Conservation (phyloP, 2,797 vertebrate genomes). For the Acrossocheilus wenchowensis region DNA sequence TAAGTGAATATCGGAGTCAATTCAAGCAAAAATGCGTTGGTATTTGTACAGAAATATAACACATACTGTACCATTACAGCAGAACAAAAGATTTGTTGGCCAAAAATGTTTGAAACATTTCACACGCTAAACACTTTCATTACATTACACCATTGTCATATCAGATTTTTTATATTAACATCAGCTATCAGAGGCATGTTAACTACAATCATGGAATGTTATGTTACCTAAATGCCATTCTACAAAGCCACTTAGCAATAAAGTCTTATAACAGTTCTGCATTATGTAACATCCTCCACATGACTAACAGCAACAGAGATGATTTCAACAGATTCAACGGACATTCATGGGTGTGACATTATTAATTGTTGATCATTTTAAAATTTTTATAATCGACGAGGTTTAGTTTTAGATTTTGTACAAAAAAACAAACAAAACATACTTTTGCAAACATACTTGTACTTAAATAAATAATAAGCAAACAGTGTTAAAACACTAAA, state of each 20-base stretch:
- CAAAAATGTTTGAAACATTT: not conserved
- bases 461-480: not conserved
- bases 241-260: not conserved
- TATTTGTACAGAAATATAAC: not conserved
- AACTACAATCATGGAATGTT: not conserved
- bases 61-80: not conserved
- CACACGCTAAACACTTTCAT: not conserved
- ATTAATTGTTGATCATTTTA: not conserved
- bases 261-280: slow-evolving; percentile 4
- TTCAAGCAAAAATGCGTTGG: not conserved
- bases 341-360: not conserved
- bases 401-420: not conserved
- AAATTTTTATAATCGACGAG: not conserved
- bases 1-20: not conserved
- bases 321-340: not conserved
- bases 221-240: not conserved
- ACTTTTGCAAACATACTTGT: not conserved
- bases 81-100: not conserved
- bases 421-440: not conserved
- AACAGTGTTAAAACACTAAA: too few relatives aligned
- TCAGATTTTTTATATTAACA: not conserved
- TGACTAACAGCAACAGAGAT: not conserved
- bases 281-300: not conserved
- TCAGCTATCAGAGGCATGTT: not conserved
- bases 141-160: not conserved